phyloP scores from a whole-genome alignment of 2,888 invertebrate species.

The Calephelis perditalis region DNA sequence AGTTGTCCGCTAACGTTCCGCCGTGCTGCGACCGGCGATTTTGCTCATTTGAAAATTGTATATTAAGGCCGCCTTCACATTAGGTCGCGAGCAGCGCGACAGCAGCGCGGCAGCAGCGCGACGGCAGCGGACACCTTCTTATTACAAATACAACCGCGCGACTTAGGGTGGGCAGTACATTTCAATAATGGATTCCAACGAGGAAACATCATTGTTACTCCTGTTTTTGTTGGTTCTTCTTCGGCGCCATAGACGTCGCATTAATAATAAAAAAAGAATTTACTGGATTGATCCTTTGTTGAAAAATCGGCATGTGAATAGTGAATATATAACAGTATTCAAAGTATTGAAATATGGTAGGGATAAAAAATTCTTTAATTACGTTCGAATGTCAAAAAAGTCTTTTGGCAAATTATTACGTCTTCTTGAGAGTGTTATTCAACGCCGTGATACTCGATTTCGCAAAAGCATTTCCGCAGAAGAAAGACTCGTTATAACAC shows the following conservation, averaged over 20 bases:
- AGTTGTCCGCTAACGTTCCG: no score
- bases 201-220: slow-evolving; percentile 16
- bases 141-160: slow-evolving; percentile 15
- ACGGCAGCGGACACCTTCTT: slow-evolving; percentile 18
- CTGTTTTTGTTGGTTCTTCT: slow-evolving; percentile 14
- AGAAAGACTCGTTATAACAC: slow-evolving; percentile 19
- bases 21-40: no score
- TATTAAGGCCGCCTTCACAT: no score
- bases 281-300: slow-evolving; percentile 19
- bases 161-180: slow-evolving; percentile 10
- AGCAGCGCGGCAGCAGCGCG: slow-evolving; percentile 13
- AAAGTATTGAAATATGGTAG: slow-evolving; percentile 18
- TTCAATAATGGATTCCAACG: slow-evolving; percentile 13
- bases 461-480: slow-evolving; percentile 20
- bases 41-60: no score
- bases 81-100: neutral
- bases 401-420: slow-evolving; percentile 15
- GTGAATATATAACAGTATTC: slow-evolving; percentile 17
- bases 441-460: slow-evolving; percentile 19
- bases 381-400: slow-evolving; percentile 18
- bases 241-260: slow-evolving; percentile 18
- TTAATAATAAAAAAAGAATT: slow-evolving; percentile 17
- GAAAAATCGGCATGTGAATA: slow-evolving; percentile 18
- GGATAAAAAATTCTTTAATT: slow-evolving; percentile 18
- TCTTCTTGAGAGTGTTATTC: slow-evolving; percentile 14